These are phyloP conservation scores for Leptinotarsa lineolata DNA, from an alignment of 1,140 invertebrate genomes.

Conservation along the genomic window DNA sequence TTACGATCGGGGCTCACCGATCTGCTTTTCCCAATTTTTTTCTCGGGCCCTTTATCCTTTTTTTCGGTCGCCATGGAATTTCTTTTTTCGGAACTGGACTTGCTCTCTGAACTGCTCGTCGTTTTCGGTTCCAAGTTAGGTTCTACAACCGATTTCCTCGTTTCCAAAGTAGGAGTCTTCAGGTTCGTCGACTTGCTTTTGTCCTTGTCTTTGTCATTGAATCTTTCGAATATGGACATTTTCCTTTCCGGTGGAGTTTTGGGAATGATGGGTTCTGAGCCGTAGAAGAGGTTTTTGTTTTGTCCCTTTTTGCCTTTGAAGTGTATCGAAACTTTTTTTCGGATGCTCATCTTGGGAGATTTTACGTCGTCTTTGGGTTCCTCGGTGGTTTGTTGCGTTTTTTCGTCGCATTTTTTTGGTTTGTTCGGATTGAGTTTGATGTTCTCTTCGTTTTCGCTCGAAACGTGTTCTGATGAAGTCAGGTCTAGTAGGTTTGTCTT, in stretches of 20 bases:
- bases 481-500: conserved; percentile 30
- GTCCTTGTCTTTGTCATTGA: conserved; percentile 7
- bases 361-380: conserved; percentile 36
- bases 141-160: conserved; percentile 44
- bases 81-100: conserved; percentile 36
- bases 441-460: conserved; percentile 59
- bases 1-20: conserved; percentile 49
- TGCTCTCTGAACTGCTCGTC: conserved; percentile 43
- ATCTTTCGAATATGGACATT: conserved; percentile 39
- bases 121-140: conserved; percentile 43
- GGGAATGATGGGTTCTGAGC: conserved; percentile 23
- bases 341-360: conserved; percentile 46
- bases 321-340: conserved; percentile 53
- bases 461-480: conserved; percentile 38
- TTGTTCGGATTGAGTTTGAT: conserved; percentile 39
- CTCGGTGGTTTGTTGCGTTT: conserved; percentile 44
- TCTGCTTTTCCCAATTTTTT: conserved; percentile 43
- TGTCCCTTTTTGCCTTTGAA: conserved; percentile 54
- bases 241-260: conserved; percentile 36
- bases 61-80: conserved; percentile 28
- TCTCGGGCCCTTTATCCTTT: conserved; percentile 30
- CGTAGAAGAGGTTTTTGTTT: conserved; percentile 33
- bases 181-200: conserved; percentile 36
- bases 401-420: conserved; percentile 55
- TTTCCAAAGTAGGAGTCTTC: conserved; percentile 49